Evolutionary conservation across 2,888 invertebrate genomes (phyloP).

Genomic region (Andrena hattorfiana): DNA sequence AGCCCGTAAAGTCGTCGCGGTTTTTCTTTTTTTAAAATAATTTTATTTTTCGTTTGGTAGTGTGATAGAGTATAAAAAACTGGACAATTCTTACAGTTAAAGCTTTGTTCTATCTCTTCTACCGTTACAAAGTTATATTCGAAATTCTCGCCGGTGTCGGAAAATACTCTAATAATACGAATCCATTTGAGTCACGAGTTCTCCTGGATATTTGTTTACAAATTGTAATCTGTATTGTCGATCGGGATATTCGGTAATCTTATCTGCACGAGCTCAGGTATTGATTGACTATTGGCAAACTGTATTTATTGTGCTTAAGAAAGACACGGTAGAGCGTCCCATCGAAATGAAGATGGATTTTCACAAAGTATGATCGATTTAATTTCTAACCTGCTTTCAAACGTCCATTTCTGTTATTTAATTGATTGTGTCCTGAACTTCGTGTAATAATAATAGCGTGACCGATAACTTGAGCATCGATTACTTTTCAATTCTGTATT

Average conservation of each 20-base stretch:
- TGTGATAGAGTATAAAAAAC: no score
- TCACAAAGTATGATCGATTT: not conserved
- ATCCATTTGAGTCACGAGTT: not conserved
- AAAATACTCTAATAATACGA: not conserved
- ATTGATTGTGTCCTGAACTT: not conserved
- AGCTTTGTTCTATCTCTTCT: no score
- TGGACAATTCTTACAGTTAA: no score
- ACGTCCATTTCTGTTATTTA: not conserved
- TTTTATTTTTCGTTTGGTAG: no score
- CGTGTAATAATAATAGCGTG: not conserved
- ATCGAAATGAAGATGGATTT: slow-evolving; percentile 1
- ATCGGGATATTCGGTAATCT: slow-evolving; percentile 47
- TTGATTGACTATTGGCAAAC: slow-evolving; percentile 38
- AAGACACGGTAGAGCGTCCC: not conserved
- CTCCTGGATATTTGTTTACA: slow-evolving; percentile 23
- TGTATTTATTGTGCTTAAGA: slow-evolving; percentile 7
- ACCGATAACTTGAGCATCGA: not conserved
- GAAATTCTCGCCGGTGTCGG: not conserved
- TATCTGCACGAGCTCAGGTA: slow-evolving; percentile 35
- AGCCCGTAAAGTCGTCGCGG: no score
- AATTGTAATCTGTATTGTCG: not conserved
- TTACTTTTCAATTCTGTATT: not conserved
- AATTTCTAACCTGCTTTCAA: not conserved
- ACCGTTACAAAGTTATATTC: no score
- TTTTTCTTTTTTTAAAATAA: no score